Evolutionary conservation across 2,888 invertebrate genomes (phyloP), one percentile per base, ranked within the genome.

Genomic region (Drosophila nr. medialis): DNA sequence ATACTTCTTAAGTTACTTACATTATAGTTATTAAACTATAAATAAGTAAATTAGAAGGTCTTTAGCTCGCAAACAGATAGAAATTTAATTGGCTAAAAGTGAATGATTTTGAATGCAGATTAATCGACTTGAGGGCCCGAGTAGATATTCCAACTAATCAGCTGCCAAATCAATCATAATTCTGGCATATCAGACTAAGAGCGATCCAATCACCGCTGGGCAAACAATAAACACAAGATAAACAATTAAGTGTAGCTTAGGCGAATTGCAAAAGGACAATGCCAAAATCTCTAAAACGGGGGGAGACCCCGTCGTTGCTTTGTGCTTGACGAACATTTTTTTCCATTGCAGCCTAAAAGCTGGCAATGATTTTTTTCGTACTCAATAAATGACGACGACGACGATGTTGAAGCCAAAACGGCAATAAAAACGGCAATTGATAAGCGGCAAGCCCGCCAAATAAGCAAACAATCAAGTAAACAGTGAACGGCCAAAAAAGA

Each of bases 391-490:
- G 75, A 63, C 66, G 69, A 74, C 75, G 71, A 72, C 61, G 75
- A 61, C 66, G 71, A 75, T 72, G 72, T 74, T 59, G 72, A 73
- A 73, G 90, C 74, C 67, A 74, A 90, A 83, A 88, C 76, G 86
- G 77, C 87, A 90, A 87, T 90, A 87, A 87, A 90, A 84, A 75
- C 77, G 77, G 89, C 87, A 87, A 87, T 88, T 87, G 90, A 87
- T 90, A 90, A 87, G 80, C 88, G 67, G 67, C 55, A 58, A 72
- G 75, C 69, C 71, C 77, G 75, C 90, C 83, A 83, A 85, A 84
- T 86, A 89, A 83, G 88, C 90, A 75, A 89, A 78, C 86, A 88
- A 89, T 71, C 80, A 81, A 81, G 64, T 80, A 40, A 78, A 72
- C 80, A 61, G 72, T 63, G 51, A 80, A 72, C 61, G 51, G 55